Evolutionary conservation across 2,797 vertebrate species (phyloP).

Genomic region (Acanthiza pusilla): DNA sequence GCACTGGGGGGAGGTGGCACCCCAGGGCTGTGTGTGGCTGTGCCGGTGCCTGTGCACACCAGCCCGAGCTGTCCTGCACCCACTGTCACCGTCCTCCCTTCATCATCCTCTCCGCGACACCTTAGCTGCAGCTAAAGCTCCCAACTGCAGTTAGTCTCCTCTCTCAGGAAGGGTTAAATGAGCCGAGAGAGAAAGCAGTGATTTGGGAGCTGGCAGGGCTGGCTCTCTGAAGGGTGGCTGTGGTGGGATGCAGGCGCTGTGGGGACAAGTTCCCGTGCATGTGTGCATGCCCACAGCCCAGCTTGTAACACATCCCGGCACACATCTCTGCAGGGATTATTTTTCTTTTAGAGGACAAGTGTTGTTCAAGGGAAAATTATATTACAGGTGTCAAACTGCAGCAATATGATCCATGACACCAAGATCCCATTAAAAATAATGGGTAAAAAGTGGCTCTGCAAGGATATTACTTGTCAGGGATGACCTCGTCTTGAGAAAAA

Average conservation of each 20-base stretch:
- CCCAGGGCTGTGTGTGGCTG: accelerated
- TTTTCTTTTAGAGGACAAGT: background rate
- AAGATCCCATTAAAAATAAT: background rate
- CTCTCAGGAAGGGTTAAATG: background rate
- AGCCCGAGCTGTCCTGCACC: accelerated
- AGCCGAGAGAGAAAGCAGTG: background rate
- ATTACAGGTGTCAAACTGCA: background rate
- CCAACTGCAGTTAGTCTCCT: background rate
- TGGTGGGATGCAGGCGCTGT: accelerated
- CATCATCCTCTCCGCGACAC: background rate
- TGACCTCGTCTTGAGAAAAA: background rate
- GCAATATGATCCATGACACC: background rate
- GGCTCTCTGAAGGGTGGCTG: accelerated
- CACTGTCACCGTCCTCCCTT: accelerated
- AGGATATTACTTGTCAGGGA: background rate
- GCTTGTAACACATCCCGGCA: background rate
- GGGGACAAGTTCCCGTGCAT: background rate
- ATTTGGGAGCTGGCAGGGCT: background rate
- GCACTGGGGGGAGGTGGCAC: background rate
- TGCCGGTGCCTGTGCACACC: too few species aligned
- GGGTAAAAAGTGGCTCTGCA: background rate
- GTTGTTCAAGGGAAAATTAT: background rate
- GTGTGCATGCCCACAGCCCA: background rate
- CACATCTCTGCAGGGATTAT: background rate
- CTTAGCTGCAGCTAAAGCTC: background rate